Conservation (phyloP, 2,888 invertebrate species). For the Dione vanillae region DNA sequence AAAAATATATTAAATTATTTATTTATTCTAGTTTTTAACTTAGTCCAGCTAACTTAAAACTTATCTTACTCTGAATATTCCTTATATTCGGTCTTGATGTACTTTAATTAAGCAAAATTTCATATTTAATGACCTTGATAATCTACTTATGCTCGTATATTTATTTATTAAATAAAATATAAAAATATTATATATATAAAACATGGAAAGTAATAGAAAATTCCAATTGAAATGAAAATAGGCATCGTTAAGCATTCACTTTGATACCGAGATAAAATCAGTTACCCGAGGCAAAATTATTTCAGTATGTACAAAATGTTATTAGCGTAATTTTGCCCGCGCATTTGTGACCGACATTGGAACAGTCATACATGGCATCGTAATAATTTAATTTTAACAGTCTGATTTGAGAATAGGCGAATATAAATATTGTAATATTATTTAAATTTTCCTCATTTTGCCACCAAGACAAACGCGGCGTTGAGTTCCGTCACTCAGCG, state of each 20-base stretch:
- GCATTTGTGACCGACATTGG: neutral
- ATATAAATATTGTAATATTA: neutral
- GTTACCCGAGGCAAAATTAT: constrained; percentile 25
- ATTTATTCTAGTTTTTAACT: too few species aligned
- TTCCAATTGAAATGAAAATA: constrained; percentile 32
- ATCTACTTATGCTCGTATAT: neutral
- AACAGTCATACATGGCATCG: neutral
- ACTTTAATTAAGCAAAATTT: too few species aligned
- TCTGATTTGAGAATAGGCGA: too few species aligned
- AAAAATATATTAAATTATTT: too few species aligned
- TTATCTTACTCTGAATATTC: too few species aligned
- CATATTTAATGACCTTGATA: too few species aligned
- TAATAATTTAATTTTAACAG: neutral
- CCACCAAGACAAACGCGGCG: neutral
- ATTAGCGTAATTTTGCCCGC: constrained; percentile 22
- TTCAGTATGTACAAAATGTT: constrained; percentile 24
- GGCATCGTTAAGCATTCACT: constrained; percentile 30
- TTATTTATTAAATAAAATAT: neutral
- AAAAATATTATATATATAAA: neutral
- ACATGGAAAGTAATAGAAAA: constrained; percentile 15
- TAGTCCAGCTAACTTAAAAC: too few species aligned
- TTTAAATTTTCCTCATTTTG: neutral
- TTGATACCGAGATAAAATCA: constrained; percentile 27
- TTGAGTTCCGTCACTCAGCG: neutral
- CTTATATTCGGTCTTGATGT: too few species aligned